Base-by-base conservation (phyloP, 2,797 vertebrate species). In the Acanthurus leucopareius region DNA sequence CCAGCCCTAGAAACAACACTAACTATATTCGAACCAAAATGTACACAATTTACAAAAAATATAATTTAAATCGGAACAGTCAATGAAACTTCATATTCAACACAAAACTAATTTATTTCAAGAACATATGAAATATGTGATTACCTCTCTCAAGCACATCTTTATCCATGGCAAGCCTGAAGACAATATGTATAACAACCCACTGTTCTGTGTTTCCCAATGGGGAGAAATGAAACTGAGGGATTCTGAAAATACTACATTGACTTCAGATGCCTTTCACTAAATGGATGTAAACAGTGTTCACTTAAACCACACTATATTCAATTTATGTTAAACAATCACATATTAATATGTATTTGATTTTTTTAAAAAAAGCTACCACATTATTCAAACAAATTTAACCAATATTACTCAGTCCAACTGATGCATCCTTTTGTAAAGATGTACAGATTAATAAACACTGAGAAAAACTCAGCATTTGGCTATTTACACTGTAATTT, bases 401-500 rank as follows among this genome's bases (percentile, higher is more conserved):
- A 80, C 76, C 72, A 85, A 77, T 82, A 88, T 82, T 82, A 80
- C 68, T 56, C 70, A 75, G 84, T 86, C 69, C 86, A 79, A 85
- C 68, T 78, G 85, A 85, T 82, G 83, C 82, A 80, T 91, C 71
- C 72, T 79, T 88, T 85, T 77, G 61, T 51, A 87, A 79, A 89
- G 90, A 91, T 86, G 93, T 94, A 94, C 95, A 96, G 95, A 96
- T 96, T 93, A 94, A 93, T 95, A 93, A 94, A 96, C 94, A 95
- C 95, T 92, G 96, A 96, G 95, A 94, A 94, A 95, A 95, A 96
- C 89, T 95, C 95, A 96, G 96, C 93, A 94, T 96, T 93, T 94
- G 91, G 84, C 94, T 98, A 98, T 99, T 97, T 98, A 99, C 97
- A 98, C 94, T 93, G 91, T 92, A 93, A 90, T 87, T 77, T 96